These are phyloP conservation scores for Riparia riparia DNA, from an alignment of 2,113 vertebrate species.

Conservation along the genomic window DNA sequence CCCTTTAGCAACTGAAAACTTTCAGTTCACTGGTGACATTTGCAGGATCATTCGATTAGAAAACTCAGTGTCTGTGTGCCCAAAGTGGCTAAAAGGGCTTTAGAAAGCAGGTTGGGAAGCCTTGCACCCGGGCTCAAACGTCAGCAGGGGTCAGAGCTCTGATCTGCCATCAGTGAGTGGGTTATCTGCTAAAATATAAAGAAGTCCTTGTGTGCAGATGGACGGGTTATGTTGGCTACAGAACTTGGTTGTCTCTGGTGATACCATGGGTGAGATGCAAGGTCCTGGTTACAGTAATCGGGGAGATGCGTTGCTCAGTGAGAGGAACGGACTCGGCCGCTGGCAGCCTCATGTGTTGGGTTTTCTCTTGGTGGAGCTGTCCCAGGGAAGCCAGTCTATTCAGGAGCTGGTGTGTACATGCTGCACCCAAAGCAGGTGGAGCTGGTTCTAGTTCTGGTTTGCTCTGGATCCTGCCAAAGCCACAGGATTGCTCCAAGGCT, in stretches of 20 bases:
- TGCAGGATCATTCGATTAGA: neutral
- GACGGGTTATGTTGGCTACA: neutral
- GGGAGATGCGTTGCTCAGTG: neutral
- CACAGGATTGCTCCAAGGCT: neutral
- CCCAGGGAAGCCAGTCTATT: neutral
- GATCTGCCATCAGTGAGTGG: neutral
- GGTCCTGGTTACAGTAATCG: neutral
- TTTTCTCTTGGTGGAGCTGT: neutral
- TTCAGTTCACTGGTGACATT: neutral
- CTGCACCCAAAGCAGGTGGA: neutral
- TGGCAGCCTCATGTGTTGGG: neutral
- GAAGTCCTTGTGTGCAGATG: neutral
- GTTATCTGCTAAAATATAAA: neutral
- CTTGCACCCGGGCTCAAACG: accelerated
- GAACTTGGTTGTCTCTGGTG: neutral
- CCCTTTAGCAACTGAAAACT: neutral
- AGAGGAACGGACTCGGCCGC: accelerated
- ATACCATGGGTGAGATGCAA: neutral
- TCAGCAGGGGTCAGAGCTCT: neutral
- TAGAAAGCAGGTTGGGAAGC: neutral
- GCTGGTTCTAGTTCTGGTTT: neutral
- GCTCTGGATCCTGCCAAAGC: neutral
- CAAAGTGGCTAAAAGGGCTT: neutral
- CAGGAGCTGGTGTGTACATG: neutral
- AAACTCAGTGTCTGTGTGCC: neutral